Evolutionary conservation across 2,888 invertebrate genomes (phyloP).

Genomic region (Polylopha cassiicola): DNA sequence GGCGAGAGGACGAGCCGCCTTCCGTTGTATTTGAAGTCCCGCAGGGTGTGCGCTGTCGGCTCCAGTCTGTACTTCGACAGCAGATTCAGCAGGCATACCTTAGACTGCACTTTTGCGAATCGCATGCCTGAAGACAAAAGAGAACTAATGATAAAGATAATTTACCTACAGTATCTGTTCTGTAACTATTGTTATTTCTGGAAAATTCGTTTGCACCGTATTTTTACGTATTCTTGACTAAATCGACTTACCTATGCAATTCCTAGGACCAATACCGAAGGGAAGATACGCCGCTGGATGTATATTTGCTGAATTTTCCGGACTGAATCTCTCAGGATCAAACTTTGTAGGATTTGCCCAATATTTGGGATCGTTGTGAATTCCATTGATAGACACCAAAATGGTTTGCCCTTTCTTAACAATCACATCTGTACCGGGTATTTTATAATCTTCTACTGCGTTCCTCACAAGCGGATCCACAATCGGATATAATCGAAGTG

Average conservation of each 20-base stretch:
- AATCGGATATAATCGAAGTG: constrained; percentile 61
- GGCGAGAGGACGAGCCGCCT: constrained; percentile 2
- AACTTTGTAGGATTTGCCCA: constrained; percentile 37
- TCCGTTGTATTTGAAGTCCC: constrained; percentile 3
- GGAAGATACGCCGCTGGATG: constrained; percentile 26
- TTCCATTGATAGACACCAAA: constrained; percentile 36
- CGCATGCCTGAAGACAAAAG: no score
- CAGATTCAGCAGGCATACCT: constrained; percentile 20
- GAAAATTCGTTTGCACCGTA: no score
- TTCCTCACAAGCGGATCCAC: constrained; percentile 45
- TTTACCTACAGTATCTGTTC: no score
- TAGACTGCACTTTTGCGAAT: constrained; percentile 22
- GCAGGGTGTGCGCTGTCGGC: constrained; percentile 14
- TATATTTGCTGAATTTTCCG: constrained; percentile 25
- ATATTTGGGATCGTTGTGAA: constrained; percentile 54
- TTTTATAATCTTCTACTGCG: constrained; percentile 40
- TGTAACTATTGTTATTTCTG: no score
- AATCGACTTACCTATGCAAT: constrained; percentile 26
- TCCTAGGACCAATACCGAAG: constrained; percentile 30
- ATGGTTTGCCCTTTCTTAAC: constrained; percentile 37
- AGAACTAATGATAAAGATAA: no score
- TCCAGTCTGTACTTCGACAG: constrained; percentile 24
- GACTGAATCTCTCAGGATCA: constrained; percentile 36
- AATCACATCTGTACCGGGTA: constrained; percentile 41
- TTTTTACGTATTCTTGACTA: no score